Conservation (phyloP, 2,113 vertebrate species). For the Centropristis striata region DNA sequence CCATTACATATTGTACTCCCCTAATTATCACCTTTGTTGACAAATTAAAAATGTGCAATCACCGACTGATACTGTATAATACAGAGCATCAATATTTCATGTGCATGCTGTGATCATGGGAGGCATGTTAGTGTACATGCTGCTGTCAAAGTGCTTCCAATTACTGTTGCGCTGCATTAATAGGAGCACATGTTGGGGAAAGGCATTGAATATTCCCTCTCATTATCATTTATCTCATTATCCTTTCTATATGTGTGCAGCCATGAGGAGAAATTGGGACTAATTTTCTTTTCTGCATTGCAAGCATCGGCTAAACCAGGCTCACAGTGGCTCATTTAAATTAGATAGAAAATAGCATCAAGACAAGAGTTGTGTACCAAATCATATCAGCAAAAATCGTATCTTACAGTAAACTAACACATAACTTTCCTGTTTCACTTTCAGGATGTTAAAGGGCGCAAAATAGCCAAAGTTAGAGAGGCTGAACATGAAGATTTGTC, state of each 20-base stretch:
- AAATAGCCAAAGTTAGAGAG: too few relatives aligned
- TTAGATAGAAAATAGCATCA: conserved; percentile 2
- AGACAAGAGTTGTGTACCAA: too few relatives aligned
- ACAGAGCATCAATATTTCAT: conserved; percentile 48
- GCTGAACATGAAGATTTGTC: too few relatives aligned
- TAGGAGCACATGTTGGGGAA: conserved; percentile 20
- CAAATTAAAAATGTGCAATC: conserved; percentile 42
- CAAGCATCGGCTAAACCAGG: not conserved
- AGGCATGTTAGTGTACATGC: conserved; percentile 27
- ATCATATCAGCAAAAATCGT: too few relatives aligned
- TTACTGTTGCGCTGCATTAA: conserved; percentile 35
- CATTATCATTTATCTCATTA: conserved; percentile 7
- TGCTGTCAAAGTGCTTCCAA: conserved; percentile 34
- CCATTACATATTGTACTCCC: not conserved
- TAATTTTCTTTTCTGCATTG: conserved; percentile 3
- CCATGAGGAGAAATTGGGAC: conserved; percentile 10
- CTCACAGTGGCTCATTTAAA: not conserved
- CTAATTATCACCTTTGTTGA: conserved; percentile 33
- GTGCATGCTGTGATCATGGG: conserved; percentile 43
- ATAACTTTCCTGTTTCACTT: too few relatives aligned
- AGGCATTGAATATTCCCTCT: conserved; percentile 16
- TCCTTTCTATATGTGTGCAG: not conserved
- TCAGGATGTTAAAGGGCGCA: too few relatives aligned
- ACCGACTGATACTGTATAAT: conserved; percentile 4
- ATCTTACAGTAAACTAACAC: too few relatives aligned